phyloP scores from a whole-genome alignment of 2,113 vertebrate genomes.

The Madoqua kirkii region DNA sequence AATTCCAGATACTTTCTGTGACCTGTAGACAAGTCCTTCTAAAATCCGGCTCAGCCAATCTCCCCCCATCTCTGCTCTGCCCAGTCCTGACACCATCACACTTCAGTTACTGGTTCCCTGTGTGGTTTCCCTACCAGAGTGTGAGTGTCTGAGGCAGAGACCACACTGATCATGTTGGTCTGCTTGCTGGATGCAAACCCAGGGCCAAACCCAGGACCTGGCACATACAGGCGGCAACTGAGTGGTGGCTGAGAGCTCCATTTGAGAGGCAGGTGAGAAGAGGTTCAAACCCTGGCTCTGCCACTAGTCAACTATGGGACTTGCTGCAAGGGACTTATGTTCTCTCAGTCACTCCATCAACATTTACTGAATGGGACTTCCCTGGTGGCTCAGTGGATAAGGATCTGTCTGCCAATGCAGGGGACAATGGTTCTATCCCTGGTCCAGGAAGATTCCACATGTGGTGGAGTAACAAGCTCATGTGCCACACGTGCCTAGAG shows the following conservation, averaged over 20 bases:
- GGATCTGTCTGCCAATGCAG: not conserved
- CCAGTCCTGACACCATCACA: too few species aligned
- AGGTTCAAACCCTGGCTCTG: not conserved
- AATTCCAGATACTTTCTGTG: not conserved
- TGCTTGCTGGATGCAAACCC: not conserved
- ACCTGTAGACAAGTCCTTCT: not conserved
- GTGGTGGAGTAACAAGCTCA: not conserved
- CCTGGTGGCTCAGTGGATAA: not conserved
- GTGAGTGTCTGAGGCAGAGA: too few species aligned
- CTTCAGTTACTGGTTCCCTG: rapidly evolving
- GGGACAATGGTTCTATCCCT: not conserved
- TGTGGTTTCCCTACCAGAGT: not conserved
- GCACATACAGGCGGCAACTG: rapidly evolving
- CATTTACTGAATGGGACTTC: not conserved
- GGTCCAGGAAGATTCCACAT: not conserved
- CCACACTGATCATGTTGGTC: rapidly evolving
- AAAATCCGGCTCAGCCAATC: not conserved
- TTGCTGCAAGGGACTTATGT: not conserved
- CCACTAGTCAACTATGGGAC: not conserved
- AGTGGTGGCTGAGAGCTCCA: too few species aligned
- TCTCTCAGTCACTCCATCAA: not conserved
- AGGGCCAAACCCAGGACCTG: not conserved
- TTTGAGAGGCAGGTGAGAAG: not conserved
- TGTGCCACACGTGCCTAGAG: not conserved
- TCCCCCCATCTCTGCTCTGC: not conserved